Conservation (phyloP, 1,140 invertebrate genomes). For the Atta colombica region DNA sequence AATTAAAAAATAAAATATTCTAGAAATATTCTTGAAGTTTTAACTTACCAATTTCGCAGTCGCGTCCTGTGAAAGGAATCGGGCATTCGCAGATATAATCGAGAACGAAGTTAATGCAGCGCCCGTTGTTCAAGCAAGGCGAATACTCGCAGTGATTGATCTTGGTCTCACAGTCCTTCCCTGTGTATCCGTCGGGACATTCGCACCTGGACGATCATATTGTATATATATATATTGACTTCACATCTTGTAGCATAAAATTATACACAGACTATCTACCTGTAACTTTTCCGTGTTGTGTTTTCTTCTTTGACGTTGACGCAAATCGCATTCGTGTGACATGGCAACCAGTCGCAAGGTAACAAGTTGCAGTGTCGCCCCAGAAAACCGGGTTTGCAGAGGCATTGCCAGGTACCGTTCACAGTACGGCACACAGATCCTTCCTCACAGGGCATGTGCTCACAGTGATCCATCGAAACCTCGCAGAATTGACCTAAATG, state of each 20-base stretch:
- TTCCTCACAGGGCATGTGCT: slow-evolving; percentile 87
- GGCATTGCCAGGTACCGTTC: slow-evolving; percentile 87
- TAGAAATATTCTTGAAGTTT: not conserved
- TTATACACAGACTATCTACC: slow-evolving; percentile 65
- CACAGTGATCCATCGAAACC: slow-evolving; percentile 83
- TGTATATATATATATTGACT: not conserved
- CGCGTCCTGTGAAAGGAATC: slow-evolving; percentile 80
- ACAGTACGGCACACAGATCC: slow-evolving; percentile 87
- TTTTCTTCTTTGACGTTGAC: slow-evolving; percentile 83
- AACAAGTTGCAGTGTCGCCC: slow-evolving; percentile 87
- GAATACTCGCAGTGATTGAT: slow-evolving; percentile 88
- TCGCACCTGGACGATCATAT: slow-evolving; percentile 82
- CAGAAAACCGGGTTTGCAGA: slow-evolving; percentile 88
- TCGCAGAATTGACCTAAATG: slow-evolving; percentile 86
- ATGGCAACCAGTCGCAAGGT: slow-evolving; percentile 88
- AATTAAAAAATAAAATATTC: not conserved
- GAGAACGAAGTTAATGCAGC: slow-evolving; percentile 84
- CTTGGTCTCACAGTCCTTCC: slow-evolving; percentile 82
- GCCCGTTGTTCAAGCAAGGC: slow-evolving; percentile 87
- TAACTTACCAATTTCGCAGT: slow-evolving; percentile 83
- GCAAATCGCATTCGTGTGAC: slow-evolving; percentile 86
- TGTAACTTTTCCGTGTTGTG: slow-evolving; percentile 82
- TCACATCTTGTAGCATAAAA: not conserved
- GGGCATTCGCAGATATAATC: slow-evolving; percentile 84
- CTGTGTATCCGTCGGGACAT: slow-evolving; percentile 87